Evolutionary conservation across 2,113 vertebrate species (phyloP).

Genomic region (Peucedramus taeniatus): DNA sequence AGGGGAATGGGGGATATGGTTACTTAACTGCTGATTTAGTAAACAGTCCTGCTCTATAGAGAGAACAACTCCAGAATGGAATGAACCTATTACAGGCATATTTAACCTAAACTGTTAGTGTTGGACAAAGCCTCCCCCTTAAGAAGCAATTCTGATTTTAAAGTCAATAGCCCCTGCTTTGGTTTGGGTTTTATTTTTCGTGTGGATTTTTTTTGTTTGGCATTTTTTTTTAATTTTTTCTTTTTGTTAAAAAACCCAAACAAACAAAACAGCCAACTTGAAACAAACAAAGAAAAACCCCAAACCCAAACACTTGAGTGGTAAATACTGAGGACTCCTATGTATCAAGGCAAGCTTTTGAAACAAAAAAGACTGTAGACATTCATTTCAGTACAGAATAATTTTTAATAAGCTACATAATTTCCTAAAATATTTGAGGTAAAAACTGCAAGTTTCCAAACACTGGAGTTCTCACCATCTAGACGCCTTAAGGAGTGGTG

Average conservation of each 20-base stretch:
- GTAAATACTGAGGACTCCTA: neutral
- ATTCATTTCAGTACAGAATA: neutral
- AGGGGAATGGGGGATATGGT: rapidly evolving
- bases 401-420: neutral
- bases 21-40: neutral
- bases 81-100: neutral
- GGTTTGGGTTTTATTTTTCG: rapidly evolving
- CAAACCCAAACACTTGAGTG: neutral
- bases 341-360: neutral
- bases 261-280: neutral
- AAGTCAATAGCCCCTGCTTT: neutral
- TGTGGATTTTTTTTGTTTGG: neutral
- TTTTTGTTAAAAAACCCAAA: neutral
- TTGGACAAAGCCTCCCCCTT: neutral
- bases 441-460: constrained; percentile 21
- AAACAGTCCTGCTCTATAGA: neutral
- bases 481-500: neutral
- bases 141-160: neutral
- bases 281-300: neutral
- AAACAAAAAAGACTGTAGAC: neutral
- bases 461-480: neutral
- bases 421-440: neutral
- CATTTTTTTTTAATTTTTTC: neutral
- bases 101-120: neutral
- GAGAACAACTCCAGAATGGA: neutral